Evolutionary conservation across 2,113 vertebrate genomes (phyloP).

Genomic region (Phrynosoma platyrhinos): DNA sequence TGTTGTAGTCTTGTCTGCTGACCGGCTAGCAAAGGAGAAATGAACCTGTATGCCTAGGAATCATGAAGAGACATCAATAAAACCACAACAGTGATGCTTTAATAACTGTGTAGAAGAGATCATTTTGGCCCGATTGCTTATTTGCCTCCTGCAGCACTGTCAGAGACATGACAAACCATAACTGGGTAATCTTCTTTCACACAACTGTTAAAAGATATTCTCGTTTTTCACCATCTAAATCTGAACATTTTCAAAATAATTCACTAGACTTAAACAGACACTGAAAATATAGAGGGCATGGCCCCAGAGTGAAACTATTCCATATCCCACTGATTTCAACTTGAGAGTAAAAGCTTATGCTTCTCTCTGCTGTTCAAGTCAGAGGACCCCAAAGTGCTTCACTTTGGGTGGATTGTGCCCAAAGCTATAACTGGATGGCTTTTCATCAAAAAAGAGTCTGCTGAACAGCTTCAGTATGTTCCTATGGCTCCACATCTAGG

Average conservation of each 20-base stretch:
- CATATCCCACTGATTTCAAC: background rate
- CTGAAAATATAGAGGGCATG: background rate
- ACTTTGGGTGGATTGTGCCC: background rate
- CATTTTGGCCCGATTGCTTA: background rate
- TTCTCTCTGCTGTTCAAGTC: background rate
- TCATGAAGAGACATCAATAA: background rate
- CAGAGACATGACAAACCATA: background rate
- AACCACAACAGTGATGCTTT: background rate
- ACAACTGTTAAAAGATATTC: background rate
- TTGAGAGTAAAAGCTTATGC: background rate
- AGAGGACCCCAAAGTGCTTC: background rate
- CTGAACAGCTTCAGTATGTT: background rate
- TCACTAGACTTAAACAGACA: no score
- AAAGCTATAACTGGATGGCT: background rate
- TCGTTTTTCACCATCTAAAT: background rate
- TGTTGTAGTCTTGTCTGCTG: conserved; percentile 9
- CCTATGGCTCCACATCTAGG: background rate
- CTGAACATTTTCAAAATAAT: background rate
- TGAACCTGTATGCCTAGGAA: background rate
- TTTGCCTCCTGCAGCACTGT: conserved; percentile 32
- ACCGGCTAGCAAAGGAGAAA: conserved; percentile 26
- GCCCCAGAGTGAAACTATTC: background rate
- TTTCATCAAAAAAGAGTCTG: background rate
- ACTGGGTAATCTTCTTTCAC: background rate
- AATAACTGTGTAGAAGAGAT: background rate